phyloP scores from a whole-genome alignment of 2,113 vertebrate genomes.

The Indri indri region DNA sequence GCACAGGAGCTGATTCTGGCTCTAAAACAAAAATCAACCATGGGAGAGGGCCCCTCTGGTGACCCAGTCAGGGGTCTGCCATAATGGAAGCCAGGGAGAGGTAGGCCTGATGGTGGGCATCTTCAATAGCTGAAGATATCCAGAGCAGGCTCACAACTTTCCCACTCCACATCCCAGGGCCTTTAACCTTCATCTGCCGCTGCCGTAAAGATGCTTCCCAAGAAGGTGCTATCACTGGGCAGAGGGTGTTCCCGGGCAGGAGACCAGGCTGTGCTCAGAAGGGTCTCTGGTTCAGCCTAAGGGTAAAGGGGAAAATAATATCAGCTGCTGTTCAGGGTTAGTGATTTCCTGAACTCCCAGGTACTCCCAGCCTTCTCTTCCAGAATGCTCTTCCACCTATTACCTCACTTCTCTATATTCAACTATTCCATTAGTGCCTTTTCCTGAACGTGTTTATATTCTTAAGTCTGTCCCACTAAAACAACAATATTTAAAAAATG shows the following conservation, averaged over 20 bases:
- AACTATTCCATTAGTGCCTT: not conserved
- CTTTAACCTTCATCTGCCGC: conserved; percentile 74
- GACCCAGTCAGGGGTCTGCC: not conserved
- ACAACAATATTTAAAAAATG: not conserved
- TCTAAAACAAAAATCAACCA: conserved; percentile 57
- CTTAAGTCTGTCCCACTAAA: conserved; percentile 25
- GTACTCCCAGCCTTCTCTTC: not conserved
- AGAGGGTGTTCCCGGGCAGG: fast-evolving
- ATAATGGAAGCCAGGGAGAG: not conserved
- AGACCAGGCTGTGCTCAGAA: conserved; percentile 51
- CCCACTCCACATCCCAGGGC: not conserved
- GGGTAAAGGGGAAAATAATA: not conserved
- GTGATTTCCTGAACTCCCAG: not conserved
- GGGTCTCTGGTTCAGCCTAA: conserved; percentile 69
- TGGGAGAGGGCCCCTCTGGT: not conserved
- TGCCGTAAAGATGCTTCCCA: conserved; percentile 65
- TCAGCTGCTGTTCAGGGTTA: not conserved
- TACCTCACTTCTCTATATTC: not conserved
- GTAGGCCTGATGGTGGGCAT: not conserved
- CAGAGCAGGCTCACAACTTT: not conserved
- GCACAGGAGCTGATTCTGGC: conserved; percentile 51
- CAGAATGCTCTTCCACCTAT: not conserved
- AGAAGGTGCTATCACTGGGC: fast-evolving
- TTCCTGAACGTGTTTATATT: not conserved
- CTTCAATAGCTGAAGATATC: not conserved